Evolutionary conservation across 2,888 invertebrate genomes (phyloP).

Genomic region (Drosophila ustulata): DNA sequence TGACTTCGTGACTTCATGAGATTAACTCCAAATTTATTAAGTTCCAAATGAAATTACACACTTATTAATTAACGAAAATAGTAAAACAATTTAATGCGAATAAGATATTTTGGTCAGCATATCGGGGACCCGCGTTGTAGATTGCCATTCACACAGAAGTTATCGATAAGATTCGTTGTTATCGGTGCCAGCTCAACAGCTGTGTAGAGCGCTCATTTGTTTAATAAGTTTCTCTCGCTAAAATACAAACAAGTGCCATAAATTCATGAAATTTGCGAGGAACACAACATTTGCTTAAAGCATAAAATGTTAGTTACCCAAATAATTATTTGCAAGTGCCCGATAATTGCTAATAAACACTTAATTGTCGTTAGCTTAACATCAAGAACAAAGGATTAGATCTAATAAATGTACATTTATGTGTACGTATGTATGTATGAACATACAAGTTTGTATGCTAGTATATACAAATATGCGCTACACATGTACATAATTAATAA

Average conservation of each 20-base stretch:
- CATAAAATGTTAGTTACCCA: conserved; percentile 9
- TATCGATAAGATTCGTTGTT: conserved; percentile 26
- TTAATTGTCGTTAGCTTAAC: not conserved
- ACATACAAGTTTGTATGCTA: not conserved
- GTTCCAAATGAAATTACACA: no score
- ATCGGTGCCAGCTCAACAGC: conserved; percentile 40
- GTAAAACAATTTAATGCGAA: no score
- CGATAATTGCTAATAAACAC: no score
- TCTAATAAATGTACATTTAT: not conserved
- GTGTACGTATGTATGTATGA: not conserved
- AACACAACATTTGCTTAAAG: not conserved
- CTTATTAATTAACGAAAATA: no score
- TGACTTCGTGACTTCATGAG: no score
- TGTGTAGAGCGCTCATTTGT: conserved; percentile 45
- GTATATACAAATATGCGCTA: not conserved
- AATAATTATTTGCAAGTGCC: not conserved
- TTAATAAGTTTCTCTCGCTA: conserved; percentile 22
- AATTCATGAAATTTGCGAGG: conserved; percentile 1
- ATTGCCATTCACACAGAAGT: conserved; percentile 3
- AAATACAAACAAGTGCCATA: conserved; percentile 22
- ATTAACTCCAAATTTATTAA: no score
- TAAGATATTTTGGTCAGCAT: not conserved
- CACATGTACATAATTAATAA: conserved; percentile 8
- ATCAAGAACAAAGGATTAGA: not conserved
- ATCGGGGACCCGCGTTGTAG: not conserved